Percentiles rank a stretch among this genome's conserved stretches.
Conservation (phyloP, 2,113 vertebrate species). For the Otolemur garnettii region DNA sequence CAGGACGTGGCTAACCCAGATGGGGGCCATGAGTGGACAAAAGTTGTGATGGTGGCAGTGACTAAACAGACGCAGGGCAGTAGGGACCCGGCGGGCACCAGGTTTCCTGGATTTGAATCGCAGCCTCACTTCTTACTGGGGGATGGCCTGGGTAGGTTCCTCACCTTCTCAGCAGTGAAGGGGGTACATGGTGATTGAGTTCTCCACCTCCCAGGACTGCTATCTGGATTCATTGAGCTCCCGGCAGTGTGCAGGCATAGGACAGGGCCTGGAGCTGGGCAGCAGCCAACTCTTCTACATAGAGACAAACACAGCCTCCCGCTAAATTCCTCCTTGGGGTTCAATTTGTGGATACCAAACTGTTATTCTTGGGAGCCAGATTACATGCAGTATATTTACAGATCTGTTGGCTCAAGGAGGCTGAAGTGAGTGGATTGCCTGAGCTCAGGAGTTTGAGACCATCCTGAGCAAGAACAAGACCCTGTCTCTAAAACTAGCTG, state of each 20-base stretch:
- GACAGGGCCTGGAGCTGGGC: background rate
- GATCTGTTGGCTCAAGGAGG: no score
- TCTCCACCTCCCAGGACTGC: accelerated
- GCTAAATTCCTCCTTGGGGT: background rate
- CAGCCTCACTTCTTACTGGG: background rate
- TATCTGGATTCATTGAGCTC: accelerated
- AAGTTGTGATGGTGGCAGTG: accelerated
- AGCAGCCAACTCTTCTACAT: no score
- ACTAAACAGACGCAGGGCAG: accelerated
- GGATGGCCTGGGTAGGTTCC: accelerated
- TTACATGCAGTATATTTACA: accelerated
- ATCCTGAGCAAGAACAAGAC: no score
- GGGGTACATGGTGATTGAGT: accelerated
- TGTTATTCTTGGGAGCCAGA: accelerated
- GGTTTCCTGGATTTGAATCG: background rate
- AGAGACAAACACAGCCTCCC: no score
- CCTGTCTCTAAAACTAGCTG: no score
- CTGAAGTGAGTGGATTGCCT: no score
- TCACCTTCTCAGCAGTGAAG: accelerated
- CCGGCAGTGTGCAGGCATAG: background rate
- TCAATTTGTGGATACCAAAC: accelerated
- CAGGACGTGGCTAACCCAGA: accelerated
- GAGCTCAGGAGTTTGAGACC: no score
- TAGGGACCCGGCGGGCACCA: accelerated
- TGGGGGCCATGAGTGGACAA: accelerated